phyloP scores from a whole-genome alignment of 2,888 invertebrate species.

The Entomobrya multifasciata region DNA sequence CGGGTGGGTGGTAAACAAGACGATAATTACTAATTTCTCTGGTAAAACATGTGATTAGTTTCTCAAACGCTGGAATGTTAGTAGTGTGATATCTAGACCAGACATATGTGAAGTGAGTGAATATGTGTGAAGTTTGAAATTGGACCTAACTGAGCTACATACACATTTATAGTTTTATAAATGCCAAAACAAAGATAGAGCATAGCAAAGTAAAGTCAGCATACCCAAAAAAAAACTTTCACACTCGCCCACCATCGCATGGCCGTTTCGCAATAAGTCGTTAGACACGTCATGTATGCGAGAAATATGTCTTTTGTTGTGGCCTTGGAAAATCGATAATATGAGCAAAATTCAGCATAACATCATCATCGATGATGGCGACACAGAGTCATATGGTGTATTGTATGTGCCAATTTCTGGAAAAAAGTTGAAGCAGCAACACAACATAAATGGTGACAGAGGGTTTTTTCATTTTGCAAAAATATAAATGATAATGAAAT shows the following conservation, averaged over 20 bases:
- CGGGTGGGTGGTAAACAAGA: constrained; percentile 39
- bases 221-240: not conserved
- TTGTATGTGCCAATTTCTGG: constrained; percentile 1
- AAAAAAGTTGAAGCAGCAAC: not conserved
- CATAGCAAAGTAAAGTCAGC: too few species aligned
- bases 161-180: too few species aligned
- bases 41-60: constrained; percentile 42
- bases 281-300: not conserved
- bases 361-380: too few species aligned
- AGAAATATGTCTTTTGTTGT: not conserved
- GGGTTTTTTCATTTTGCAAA: constrained; percentile 7
- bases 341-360: not conserved
- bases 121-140: not conserved
- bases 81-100: not conserved
- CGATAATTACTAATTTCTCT: constrained; percentile 48
- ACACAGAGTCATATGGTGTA: too few species aligned
- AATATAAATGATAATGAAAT: not conserved
- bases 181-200: too few species aligned
- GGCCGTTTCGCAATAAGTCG: not conserved
- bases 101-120: not conserved
- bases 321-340: constrained; percentile 34
- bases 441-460: not conserved
- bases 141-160: too few species aligned
- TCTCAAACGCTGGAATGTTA: not conserved
- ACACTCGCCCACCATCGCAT: not conserved